phyloP scores from a whole-genome alignment of 2,113 vertebrate species.

The Syrrhaptes paradoxus region DNA sequence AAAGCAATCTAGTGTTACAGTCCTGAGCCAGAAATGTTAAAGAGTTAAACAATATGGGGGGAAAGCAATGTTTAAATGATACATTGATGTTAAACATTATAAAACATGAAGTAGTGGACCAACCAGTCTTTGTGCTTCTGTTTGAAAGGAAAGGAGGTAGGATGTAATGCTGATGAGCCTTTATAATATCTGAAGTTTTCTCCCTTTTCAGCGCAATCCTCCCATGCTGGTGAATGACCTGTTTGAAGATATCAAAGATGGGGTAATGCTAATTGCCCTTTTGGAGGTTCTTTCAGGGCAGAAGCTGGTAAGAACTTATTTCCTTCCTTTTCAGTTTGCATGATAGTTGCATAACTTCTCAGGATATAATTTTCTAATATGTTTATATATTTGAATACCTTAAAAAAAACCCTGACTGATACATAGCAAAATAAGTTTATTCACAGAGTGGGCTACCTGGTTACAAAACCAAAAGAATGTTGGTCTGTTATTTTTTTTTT shows the following conservation, averaged over 20 bases:
- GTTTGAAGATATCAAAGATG: conserved; percentile 96
- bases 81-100: background rate
- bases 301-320: conserved; percentile 84
- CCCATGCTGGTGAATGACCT: conserved; percentile 89
- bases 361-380: background rate
- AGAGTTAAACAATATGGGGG: background rate
- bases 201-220: conserved; percentile 84
- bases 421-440: background rate
- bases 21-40: background rate
- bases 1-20: background rate
- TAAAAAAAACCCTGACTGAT: background rate
- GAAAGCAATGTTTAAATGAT: background rate
- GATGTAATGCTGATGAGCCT: background rate
- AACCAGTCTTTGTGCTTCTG: background rate
- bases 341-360: background rate
- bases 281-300: conserved; percentile 93
- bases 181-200: background rate
- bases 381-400: background rate
- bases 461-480: background rate
- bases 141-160: background rate
- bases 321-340: background rate
- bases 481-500: background rate
- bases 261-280: conserved; percentile 88
- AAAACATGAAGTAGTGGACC: background rate
- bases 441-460: background rate